A percentile compares a stretch with the other conserved stretches of the same genome.
Evolutionary conservation across 2,797 vertebrate species (phyloP).

Genomic region (Acropternis orthonyx): DNA sequence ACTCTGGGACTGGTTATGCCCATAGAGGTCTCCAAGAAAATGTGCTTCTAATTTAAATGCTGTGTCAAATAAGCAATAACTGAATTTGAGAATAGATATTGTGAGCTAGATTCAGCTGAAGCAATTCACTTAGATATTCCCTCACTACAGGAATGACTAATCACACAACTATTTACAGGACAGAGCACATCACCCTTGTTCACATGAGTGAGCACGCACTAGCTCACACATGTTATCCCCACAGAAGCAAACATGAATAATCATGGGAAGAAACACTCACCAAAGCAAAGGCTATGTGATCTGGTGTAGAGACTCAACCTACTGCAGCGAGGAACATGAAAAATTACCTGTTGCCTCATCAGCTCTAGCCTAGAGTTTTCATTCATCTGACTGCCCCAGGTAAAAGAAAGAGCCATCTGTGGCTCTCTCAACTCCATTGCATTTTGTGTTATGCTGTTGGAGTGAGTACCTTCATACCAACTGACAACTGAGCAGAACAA

Average conservation of each 20-base stretch:
- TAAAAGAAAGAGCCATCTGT: background rate
- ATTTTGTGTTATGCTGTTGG: background rate
- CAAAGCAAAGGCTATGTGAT: background rate
- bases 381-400: background rate
- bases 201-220: background rate
- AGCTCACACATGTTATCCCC: background rate
- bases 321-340: background rate
- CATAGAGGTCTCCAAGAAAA: constrained; percentile 21
- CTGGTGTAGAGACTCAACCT: background rate
- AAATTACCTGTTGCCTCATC: background rate
- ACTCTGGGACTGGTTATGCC: background rate
- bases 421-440: background rate
- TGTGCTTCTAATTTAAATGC: constrained; percentile 46
- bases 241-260: background rate
- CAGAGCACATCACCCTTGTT: background rate
- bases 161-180: background rate
- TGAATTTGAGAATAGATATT: background rate
- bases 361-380: background rate
- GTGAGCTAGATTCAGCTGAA: background rate
- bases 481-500: constrained; percentile 3
- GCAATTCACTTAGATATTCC: background rate
- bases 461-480: background rate
- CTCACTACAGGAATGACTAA: background rate
- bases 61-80: constrained; percentile 5
- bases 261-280: background rate